A percentile compares a stretch with the other conserved stretches of the same genome.
Conservation (phyloP, 2,888 invertebrate species). For the Andrena hattorfiana region DNA sequence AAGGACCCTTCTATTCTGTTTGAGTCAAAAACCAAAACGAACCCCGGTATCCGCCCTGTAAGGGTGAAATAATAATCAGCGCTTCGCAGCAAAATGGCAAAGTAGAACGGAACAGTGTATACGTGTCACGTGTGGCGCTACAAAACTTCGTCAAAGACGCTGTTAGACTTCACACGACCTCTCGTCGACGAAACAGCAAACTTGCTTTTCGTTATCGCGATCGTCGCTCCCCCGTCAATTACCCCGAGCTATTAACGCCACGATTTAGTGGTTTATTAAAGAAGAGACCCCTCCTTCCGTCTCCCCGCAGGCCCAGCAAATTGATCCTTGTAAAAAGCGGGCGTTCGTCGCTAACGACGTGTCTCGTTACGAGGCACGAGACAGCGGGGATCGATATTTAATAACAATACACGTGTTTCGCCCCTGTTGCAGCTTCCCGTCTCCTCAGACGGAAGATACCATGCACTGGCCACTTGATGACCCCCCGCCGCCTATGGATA, state of each 20-base stretch:
- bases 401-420: conserved; percentile 16
- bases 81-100: no score
- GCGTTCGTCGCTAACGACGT: conserved; percentile 33
- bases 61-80: neutral
- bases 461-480: conserved; percentile 94
- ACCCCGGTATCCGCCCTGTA: no score
- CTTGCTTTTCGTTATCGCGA: conserved; percentile 23
- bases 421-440: conserved; percentile 89
- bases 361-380: conserved; percentile 31
- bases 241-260: conserved; percentile 28
- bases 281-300: neutral
- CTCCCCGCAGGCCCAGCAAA: conserved; percentile 17
- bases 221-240: conserved; percentile 44
- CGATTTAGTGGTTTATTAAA: conserved; percentile 45
- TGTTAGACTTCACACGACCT: neutral
- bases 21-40: no score
- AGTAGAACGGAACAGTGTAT: no score
- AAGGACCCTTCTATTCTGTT: no score
- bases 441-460: conserved; percentile 93
- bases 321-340: conserved; percentile 35
- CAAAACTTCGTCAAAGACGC: neutral
- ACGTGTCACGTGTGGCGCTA: neutral
- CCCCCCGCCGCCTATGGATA: conserved; percentile 93
- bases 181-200: neutral
- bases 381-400: conserved; percentile 11